A percentile compares a stretch with the other conserved stretches of the same genome.
phyloP scores from a whole-genome alignment of 2,113 vertebrate genomes.

The Lepus americanus region DNA sequence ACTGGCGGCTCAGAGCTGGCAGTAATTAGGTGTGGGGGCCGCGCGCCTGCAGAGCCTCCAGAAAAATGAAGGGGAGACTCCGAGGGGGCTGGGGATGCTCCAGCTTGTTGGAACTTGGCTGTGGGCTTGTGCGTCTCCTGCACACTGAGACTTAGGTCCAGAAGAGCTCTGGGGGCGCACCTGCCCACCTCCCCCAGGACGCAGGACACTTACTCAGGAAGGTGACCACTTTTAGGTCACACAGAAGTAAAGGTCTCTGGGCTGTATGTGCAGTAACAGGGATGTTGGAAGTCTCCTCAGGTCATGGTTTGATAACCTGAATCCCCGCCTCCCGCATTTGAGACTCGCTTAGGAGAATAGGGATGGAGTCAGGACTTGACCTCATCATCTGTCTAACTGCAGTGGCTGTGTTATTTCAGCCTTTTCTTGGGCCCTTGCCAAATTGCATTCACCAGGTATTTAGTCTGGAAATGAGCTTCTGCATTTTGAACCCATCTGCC shows the following conservation, averaged over 20 bases:
- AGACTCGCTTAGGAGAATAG: background rate
- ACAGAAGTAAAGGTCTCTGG: background rate
- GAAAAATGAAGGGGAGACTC: background rate
- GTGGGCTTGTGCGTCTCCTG: background rate
- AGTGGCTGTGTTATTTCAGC: constrained; percentile 4
- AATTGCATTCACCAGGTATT: background rate
- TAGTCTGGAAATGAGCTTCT: constrained; percentile 34
- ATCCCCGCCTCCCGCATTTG: background rate
- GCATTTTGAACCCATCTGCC: constrained; percentile 27
- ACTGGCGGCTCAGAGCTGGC: background rate
- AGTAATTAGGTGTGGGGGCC: background rate
- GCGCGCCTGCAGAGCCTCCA: background rate
- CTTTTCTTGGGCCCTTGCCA: constrained; percentile 3
- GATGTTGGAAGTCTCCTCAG: background rate
- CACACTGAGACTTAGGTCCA: background rate
- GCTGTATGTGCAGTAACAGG: background rate
- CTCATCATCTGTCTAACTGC: background rate
- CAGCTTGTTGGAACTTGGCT: background rate
- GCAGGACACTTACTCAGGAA: background rate
- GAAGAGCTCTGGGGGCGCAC: background rate
- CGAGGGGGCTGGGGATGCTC: background rate
- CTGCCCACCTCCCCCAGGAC: background rate
- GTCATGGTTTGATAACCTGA: background rate
- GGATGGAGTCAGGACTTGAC: constrained; percentile 19
- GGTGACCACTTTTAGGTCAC: background rate